Evolutionary conservation across 2,888 invertebrate genomes (phyloP).

Genomic region (Hofmannophila pseudospretella): DNA sequence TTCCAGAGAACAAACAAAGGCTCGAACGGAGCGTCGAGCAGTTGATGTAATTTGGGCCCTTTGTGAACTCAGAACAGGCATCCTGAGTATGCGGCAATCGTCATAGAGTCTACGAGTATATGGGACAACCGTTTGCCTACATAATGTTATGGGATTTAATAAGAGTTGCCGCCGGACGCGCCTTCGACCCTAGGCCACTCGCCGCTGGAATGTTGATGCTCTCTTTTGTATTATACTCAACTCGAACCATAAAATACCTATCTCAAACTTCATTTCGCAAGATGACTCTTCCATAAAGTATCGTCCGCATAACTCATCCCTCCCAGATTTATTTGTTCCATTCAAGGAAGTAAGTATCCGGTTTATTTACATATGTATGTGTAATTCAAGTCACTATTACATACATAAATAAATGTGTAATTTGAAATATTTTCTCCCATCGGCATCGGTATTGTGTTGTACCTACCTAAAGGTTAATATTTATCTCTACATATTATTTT

Average conservation of each 20-base stretch:
- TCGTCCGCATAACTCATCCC: constrained; percentile 47
- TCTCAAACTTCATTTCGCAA: constrained; percentile 37
- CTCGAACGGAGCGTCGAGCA: constrained; percentile 28
- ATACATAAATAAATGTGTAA: too few relatives aligned
- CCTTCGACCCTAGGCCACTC: constrained; percentile 19
- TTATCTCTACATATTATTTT: constrained; percentile 24
- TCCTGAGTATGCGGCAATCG: constrained; percentile 28
- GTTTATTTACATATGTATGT: constrained; percentile 22
- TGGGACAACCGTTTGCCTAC: constrained; percentile 23
- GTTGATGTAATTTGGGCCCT: constrained; percentile 49
- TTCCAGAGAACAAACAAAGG: constrained; percentile 36
- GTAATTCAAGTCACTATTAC: too few relatives aligned
- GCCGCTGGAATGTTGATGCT: constrained; percentile 40
- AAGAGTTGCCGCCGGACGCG: constrained; percentile 26
- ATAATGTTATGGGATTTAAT: constrained; percentile 44
- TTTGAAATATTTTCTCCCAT: constrained; percentile 16
- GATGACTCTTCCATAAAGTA: constrained; percentile 42
- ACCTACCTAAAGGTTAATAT: constrained; percentile 15
- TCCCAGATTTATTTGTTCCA: constrained; percentile 37
- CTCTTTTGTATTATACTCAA: constrained; percentile 41
- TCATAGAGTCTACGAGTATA: constrained; percentile 28
- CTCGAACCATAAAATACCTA: constrained; percentile 21
- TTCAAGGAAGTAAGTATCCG: constrained; percentile 11
- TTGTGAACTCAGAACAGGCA: constrained; percentile 34
- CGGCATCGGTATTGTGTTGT: too few relatives aligned